Base-by-base conservation (phyloP, 2,113 vertebrate genomes). In the Aramus guarauna region DNA sequence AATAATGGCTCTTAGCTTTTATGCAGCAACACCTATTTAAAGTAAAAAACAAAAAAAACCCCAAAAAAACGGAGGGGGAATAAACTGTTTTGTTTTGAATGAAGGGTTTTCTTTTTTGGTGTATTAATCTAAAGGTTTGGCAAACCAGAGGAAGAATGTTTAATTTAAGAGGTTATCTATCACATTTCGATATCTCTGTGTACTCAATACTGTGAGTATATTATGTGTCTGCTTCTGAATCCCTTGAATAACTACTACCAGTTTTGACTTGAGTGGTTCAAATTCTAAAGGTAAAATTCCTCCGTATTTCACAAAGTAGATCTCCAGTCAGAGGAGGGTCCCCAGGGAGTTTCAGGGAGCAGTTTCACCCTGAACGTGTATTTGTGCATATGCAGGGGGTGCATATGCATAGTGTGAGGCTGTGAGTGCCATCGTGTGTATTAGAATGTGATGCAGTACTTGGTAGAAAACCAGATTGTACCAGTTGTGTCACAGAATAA, bases 121-220 rank as follows among this genome's bases (percentile, higher is more conserved):
- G 3, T 20, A 3, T 76, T 53, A 50, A 32, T 19, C 8, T 48
- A 24, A 83, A 74, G 23, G 8, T 60, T 62, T 71, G 32, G 50
- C 7, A 62, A 37, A 29, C 4, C 48, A 21, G 11, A 76, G 8
- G 63, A 67, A 41, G 7, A 37, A 14, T 16, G 2, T 80, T 34
- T 77, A 27, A 18, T 80, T 34, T 77, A 27, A 18, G 47, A 21
- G 16, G 11, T 53, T 80, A 34, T 30, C 17, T 83, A 0, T n/a
- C 1, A 11, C 24, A 9, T 3, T 12, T 81, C 1, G 0, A 3
- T 89, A 37, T 30, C 12, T 23, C 14, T 27, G 0, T 37, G 5
- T 29, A 32, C 8, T 39, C 5, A 32, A 5, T 41, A 14, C 22
- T 29, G 13, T 67, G 11, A 67, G 9, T 37, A 1, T 56, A 9